These are phyloP conservation scores for Sisor rabdophorus DNA, from an alignment of 2,113 vertebrate species.

Conservation along the genomic window DNA sequence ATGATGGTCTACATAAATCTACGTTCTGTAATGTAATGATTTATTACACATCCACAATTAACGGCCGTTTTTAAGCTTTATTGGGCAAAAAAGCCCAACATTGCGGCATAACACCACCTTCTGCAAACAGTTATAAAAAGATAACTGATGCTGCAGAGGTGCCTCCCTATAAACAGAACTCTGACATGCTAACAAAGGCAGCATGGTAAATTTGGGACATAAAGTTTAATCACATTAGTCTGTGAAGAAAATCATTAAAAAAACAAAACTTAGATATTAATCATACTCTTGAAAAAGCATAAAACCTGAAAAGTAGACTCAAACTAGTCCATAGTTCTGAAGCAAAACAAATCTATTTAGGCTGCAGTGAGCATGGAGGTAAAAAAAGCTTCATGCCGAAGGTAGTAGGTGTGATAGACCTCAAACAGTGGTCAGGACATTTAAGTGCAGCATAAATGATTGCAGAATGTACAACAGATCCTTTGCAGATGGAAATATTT, in stretches of 20 bases:
- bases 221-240: background rate
- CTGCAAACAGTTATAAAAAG: slow-evolving; percentile 29
- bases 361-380: background rate
- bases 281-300: background rate
- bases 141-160: slow-evolving; percentile 25
- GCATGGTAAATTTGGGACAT: background rate
- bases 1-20: background rate
- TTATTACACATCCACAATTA: background rate
- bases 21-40: background rate
- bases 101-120: slow-evolving; percentile 14
- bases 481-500: background rate
- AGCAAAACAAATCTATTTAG: background rate
- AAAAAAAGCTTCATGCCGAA: background rate
- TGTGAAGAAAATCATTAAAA: background rate
- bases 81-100: background rate
- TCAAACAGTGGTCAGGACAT: background rate
- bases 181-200: background rate
- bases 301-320: background rate
- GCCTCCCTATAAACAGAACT: slow-evolving; percentile 2
- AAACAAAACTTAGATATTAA: too few species aligned
- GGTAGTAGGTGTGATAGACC: slow-evolving; percentile 4
- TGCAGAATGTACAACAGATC: background rate
- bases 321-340: background rate
- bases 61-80: background rate
- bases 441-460: background rate